A percentile compares a stretch with the other conserved stretches of the same genome.
Conservation (phyloP, 30 jellyfish, hydroid and myxozoan genomes). For the Cassiopea andromeda region DNA sequence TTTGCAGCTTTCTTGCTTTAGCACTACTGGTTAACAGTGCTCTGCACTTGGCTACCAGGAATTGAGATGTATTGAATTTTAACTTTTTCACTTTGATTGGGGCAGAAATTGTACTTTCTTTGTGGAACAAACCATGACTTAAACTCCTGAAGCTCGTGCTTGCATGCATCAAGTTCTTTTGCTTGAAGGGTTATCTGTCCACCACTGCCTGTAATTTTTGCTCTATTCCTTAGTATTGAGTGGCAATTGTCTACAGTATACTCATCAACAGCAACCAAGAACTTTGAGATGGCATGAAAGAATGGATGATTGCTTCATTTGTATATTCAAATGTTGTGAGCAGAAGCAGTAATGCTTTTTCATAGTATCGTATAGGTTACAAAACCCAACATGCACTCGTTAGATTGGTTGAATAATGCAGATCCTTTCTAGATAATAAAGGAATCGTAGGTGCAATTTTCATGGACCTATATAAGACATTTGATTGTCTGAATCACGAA, state of each 20-base stretch:
- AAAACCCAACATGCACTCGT: background rate
- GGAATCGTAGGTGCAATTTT: too few relatives aligned
- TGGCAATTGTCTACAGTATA: conserved; percentile 46
- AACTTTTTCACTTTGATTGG: conserved; percentile 17
- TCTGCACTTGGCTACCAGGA: conserved; percentile 21
- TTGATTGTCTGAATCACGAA: too few relatives aligned
- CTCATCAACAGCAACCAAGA: conserved; percentile 50
- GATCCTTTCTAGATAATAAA: background rate
- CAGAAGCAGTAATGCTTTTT: background rate
- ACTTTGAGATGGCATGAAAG: conserved; percentile 14
- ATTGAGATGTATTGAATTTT: conserved; percentile 25
- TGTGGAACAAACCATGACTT: conserved; percentile 59
- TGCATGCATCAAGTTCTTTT: conserved; percentile 46
- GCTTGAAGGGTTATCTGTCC: conserved; percentile 14
- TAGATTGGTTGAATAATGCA: too few relatives aligned
- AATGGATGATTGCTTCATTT: conserved; percentile 11
- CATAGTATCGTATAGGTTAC: background rate
- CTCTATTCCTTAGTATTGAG: conserved; percentile 30
- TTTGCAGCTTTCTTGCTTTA: conserved; percentile 32
- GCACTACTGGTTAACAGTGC: conserved; percentile 15
- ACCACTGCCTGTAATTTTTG: conserved; percentile 42
- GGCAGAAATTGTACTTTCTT: conserved; percentile 39
- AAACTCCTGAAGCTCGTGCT: conserved; percentile 44
- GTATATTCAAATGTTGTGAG: background rate
- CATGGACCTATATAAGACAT: too few relatives aligned